phyloP scores from a whole-genome alignment of 1,140 invertebrate genomes.

The Conus ventricosus region DNA sequence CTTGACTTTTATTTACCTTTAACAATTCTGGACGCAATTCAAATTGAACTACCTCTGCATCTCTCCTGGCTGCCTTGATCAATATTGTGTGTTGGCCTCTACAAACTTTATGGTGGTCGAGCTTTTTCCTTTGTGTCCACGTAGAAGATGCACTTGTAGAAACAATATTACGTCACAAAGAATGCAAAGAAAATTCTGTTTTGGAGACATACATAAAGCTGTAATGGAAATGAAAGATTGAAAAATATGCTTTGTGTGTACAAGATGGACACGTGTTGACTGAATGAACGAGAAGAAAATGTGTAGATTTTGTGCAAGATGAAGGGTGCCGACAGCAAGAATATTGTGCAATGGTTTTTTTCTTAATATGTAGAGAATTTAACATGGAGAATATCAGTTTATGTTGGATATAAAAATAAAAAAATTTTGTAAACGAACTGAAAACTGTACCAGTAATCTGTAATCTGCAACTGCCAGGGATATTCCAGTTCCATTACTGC shows the following conservation, averaged over 20 bases:
- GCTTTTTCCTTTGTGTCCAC: neutral
- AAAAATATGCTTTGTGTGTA: neutral
- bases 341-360: no score
- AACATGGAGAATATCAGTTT: no score
- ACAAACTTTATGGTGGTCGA: neutral
- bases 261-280: neutral
- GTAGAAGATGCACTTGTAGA: slow-evolving; percentile 17
- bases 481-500: no score
- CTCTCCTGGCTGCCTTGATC: slow-evolving; percentile 33
- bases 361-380: no score
- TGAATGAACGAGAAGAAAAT: neutral
- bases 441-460: no score
- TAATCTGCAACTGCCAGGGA: no score
- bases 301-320: no score
- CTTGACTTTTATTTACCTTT: neutral
- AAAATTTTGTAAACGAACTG: no score
- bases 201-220: slow-evolving; percentile 28
- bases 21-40: slow-evolving; percentile 27
- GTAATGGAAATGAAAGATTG: slow-evolving; percentile 12
- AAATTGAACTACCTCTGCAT: slow-evolving; percentile 33
- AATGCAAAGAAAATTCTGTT: slow-evolving; percentile 31
- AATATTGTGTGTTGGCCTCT: slow-evolving; percentile 9
- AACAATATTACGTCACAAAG: slow-evolving; percentile 17
- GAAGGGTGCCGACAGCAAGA: no score
- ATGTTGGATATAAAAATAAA: no score